Evolutionary conservation across 2,888 invertebrate species (phyloP).

Genomic region (Acleris sparsana): DNA sequence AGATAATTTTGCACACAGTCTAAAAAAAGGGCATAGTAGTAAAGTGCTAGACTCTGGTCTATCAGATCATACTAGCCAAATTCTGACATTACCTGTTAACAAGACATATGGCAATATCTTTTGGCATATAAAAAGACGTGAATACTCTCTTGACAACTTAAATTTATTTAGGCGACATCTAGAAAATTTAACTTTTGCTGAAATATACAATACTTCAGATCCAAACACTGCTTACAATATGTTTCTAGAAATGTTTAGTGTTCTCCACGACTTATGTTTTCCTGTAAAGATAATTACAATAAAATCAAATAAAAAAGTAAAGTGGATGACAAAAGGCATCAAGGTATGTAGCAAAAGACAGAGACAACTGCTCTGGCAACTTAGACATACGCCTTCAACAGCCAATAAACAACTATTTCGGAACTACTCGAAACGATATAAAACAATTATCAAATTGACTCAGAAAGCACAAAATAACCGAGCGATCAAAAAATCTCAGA

Average conservation of each 20-base stretch:
- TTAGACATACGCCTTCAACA: background rate
- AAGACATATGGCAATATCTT: no score
- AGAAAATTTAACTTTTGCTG: background rate
- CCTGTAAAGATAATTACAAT: slow-evolving; percentile 1
- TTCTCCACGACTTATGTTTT: slow-evolving; percentile 11
- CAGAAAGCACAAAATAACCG: slow-evolving; percentile 14
- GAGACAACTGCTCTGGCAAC: slow-evolving; percentile 12
- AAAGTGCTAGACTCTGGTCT: no score
- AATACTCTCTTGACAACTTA: no score
- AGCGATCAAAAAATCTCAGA: background rate
- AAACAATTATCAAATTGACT: slow-evolving; percentile 10
- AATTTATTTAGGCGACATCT: background rate
- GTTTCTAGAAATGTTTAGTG: background rate
- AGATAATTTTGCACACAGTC: no score
- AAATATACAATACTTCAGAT: no score
- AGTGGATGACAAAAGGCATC: slow-evolving; percentile 17
- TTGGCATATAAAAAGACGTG: no score
- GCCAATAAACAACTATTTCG: background rate
- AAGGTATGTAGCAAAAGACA: slow-evolving; percentile 9
- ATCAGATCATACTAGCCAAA: no score
- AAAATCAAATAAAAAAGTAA: slow-evolving; percentile 1
- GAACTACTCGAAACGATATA: background rate
- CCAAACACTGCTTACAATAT: slow-evolving; percentile 5
- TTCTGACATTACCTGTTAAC: no score
- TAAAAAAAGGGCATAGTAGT: no score